Evolutionary conservation across 2,888 invertebrate genomes (phyloP).

Genomic region (Apoderus coryli): DNA sequence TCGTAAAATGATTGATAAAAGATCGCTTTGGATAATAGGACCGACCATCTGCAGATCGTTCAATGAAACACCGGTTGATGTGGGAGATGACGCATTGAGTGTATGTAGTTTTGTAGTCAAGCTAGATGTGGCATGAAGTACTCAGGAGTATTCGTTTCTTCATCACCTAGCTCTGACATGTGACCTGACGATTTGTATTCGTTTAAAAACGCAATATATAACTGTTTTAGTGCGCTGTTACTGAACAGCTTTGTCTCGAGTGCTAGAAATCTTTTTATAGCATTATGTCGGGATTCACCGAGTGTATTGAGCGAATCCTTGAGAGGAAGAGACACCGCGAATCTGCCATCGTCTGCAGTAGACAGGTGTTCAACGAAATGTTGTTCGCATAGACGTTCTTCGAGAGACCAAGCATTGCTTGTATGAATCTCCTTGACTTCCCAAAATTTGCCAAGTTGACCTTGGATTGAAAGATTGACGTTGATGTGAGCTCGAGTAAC

Average conservation of each 20-base stretch:
- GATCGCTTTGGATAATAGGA: slow-evolving; percentile 12
- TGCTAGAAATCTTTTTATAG: slow-evolving; percentile 10
- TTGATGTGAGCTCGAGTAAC: slow-evolving; percentile 7
- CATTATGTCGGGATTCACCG: slow-evolving; percentile 11
- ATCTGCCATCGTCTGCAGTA: slow-evolving; percentile 9
- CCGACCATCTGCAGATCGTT: slow-evolving; percentile 14
- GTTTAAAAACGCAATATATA: slow-evolving; percentile 10
- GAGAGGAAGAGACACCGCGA: slow-evolving; percentile 10
- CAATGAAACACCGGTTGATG: slow-evolving; percentile 12
- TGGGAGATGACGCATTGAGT: slow-evolving; percentile 10
- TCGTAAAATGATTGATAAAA: slow-evolving; percentile 12
- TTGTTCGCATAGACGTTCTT: slow-evolving; percentile 13
- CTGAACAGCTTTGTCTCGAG: slow-evolving; percentile 8
- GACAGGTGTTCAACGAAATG: slow-evolving; percentile 8
- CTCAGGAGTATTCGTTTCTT: background rate
- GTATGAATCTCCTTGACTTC: no score
- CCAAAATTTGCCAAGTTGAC: slow-evolving; percentile 12
- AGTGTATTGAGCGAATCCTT: slow-evolving; percentile 9
- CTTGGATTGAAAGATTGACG: slow-evolving; percentile 6
- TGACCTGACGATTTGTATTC: slow-evolving; percentile 12
- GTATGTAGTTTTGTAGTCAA: slow-evolving; percentile 12
- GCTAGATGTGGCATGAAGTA: slow-evolving; percentile 11
- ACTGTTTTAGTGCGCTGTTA: slow-evolving; percentile 4
- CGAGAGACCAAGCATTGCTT: slow-evolving; percentile 7
- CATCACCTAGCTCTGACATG: slow-evolving; percentile 9